A percentile compares a stretch with the other conserved stretches of the same genome.
These are phyloP conservation scores for Petrocephalus zakoni DNA, from an alignment of 2,113 vertebrate species.

Conservation along the genomic window DNA sequence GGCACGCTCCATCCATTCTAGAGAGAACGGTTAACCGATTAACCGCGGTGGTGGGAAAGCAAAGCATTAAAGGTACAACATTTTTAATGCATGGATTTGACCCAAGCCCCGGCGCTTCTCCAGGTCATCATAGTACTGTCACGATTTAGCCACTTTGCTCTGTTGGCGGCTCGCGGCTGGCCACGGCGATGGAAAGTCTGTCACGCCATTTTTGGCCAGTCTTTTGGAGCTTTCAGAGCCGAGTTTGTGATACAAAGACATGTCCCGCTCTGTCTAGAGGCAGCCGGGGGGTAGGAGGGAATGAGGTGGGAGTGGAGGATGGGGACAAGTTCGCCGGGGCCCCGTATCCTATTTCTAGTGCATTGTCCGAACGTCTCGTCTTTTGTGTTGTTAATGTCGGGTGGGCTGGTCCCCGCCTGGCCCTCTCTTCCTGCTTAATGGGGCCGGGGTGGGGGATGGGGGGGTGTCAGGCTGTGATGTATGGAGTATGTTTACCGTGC, in stretches of 20 bases:
- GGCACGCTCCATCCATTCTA: neutral
- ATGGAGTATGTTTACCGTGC: constrained; percentile 77
- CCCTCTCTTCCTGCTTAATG: constrained; percentile 44
- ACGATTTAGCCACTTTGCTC: neutral
- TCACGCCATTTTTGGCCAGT: neutral
- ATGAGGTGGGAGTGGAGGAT: neutral
- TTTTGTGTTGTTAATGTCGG: constrained; percentile 33
- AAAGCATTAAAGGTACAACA: constrained; percentile 14
- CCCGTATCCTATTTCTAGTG: neutral
- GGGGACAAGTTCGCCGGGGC: constrained; percentile 17
- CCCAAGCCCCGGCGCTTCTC: neutral
- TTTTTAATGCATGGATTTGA: constrained; percentile 14
- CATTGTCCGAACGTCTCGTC: constrained; percentile 24
- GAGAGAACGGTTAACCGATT: neutral
- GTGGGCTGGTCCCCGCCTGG: constrained; percentile 34
- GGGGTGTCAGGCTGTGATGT: constrained; percentile 66
- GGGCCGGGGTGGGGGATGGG: constrained; percentile 53
- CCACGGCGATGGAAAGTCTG: neutral
- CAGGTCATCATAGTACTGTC: neutral
- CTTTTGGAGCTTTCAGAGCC: neutral
- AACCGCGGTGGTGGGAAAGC: neutral
- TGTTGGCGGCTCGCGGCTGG: neutral
- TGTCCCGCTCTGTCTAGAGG: neutral
- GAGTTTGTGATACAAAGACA: neutral
- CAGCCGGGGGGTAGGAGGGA: neutral